Conservation (phyloP, 2,797 vertebrate species). For the Halcyon chelicuti region DNA sequence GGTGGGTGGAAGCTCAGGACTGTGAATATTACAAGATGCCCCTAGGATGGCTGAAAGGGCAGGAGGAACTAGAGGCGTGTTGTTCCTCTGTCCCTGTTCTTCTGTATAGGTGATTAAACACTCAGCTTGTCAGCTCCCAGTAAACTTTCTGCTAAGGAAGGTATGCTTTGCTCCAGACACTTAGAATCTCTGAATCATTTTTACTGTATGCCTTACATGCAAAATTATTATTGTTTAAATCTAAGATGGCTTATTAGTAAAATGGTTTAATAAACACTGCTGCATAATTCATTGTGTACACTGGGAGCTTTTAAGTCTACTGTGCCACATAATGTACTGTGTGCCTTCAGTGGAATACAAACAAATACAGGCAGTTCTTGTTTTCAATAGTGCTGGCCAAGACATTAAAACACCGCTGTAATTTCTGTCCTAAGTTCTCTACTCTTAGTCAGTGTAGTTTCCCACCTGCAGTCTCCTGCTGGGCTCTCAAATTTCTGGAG, state of each 20-base stretch:
- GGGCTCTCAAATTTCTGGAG: neutral
- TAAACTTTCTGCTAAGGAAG: neutral
- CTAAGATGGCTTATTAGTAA: conserved; percentile 29
- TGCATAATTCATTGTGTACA: neutral
- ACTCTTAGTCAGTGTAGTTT: neutral
- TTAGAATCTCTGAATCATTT: neutral
- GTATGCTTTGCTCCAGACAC: neutral
- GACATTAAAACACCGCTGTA: neutral
- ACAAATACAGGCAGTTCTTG: neutral
- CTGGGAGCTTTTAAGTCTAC: conserved; percentile 35
- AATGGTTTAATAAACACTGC: conserved; percentile 4
- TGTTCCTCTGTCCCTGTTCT: neutral
- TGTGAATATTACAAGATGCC: neutral
- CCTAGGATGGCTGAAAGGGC: neutral
- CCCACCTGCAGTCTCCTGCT: neutral
- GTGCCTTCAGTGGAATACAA: neutral
- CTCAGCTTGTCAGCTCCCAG: neutral
- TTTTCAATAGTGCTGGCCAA: neutral
- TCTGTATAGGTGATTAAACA: neutral
- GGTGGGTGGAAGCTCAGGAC: no score
- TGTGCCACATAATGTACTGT: neutral
- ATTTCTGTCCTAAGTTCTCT: neutral
- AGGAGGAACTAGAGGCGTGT: neutral
- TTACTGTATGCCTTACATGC: neutral
- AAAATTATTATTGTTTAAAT: conserved; percentile 46